Conservation (phyloP, 92 coral and sea anemone genomes). For the Phenganax stokvisi region DNA sequence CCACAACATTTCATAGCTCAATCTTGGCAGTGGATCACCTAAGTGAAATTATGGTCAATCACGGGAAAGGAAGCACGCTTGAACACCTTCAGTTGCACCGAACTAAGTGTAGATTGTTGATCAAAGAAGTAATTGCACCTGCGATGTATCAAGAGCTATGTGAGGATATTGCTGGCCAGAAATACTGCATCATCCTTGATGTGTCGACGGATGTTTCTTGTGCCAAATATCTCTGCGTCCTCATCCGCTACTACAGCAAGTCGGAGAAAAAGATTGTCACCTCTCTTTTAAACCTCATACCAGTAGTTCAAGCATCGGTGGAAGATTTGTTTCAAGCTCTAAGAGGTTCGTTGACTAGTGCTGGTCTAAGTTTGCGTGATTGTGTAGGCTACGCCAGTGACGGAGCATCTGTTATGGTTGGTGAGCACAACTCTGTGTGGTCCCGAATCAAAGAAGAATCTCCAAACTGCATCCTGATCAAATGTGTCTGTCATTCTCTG, state of each 20-base stretch:
- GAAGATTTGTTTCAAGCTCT: background rate
- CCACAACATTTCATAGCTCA: conserved; percentile 7
- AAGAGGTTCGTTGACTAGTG: background rate
- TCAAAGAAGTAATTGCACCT: background rate
- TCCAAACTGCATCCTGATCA: too few species aligned
- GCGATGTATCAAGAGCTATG: background rate
- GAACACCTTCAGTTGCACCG: conserved; percentile 18
- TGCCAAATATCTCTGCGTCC: background rate
- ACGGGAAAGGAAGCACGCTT: conserved; percentile 17
- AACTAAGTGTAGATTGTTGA: background rate
- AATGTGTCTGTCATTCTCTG: background rate
- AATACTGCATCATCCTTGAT: background rate
- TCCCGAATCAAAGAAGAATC: background rate
- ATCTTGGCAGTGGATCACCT: conserved; percentile 19
- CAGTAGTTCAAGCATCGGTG: background rate
- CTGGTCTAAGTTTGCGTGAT: background rate
- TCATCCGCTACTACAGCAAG: background rate
- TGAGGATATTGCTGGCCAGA: background rate
- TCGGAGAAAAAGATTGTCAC: background rate
- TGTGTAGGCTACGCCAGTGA: background rate
- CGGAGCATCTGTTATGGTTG: background rate
- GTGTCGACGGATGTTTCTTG: background rate
- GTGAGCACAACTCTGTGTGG: background rate
- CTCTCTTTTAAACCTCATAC: background rate
- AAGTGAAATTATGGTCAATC: conserved; percentile 15